Base-by-base conservation (phyloP, 1,140 invertebrate species). In the Bombus breviceps region DNA sequence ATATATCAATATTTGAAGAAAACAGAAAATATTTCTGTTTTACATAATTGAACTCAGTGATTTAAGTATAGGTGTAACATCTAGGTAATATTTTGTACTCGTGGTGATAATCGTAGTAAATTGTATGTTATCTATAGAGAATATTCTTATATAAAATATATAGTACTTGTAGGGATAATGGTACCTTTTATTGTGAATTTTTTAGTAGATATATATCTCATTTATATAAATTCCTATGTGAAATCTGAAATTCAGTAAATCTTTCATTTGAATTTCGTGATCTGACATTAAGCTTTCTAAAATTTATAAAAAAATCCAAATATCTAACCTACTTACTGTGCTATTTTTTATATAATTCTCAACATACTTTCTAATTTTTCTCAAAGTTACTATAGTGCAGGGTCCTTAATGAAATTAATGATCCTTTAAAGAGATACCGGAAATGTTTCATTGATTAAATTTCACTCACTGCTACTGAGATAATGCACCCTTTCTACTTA, bases 381-480 rank as follows among this genome's bases (percentile, higher is more conserved):
- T 57, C 22, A 28, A 15, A 47, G 47, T 6, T 75, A 43, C 9
- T 37, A 37, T 47, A 53, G 25, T 75, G 10, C 9, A 57, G n/a
- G 32, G 57, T 1, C 28, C 9, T 15, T 43, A 28, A 57, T 75
- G 47, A 34, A 75, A 75, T 75, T 75, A 75, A 75, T 43, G 43
- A 53, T 34, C 57, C 32, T 15, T 57, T 37, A 57, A 53, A 75
- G 73, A 75, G 22, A 75, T 34, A 37, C 73, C 43, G 47, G 73
- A 75, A 75, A 75, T 15, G 73, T 34, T 75, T 57, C 47, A 34
- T 57, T 75, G 43, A 75, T 75, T 57, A 34, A 75, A 75, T 75
- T 75, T 4, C 73, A 57, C 25, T 57, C 43, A 53, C 43, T 75
- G 32, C 32, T 34, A 37, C 47, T 18, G 12, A 75, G 73, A 75